Evolutionary conservation across 2,113 vertebrate species (phyloP).

Genomic region (Tinamus guttatus): DNA sequence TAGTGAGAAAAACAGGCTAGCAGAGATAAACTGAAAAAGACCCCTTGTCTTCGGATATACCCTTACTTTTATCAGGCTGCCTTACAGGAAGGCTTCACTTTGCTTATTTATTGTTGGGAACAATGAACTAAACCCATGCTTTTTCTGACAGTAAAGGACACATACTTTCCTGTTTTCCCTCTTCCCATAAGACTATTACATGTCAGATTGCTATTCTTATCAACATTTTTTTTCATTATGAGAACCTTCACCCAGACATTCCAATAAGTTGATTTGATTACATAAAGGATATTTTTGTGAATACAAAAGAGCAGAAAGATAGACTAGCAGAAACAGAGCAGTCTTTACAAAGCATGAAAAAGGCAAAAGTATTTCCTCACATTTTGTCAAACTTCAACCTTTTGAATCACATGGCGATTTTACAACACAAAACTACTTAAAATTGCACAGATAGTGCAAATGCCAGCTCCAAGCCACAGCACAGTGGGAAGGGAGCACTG

Average conservation of each 20-base stretch:
- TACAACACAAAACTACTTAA: background rate
- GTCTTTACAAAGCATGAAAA: background rate
- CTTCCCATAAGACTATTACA: background rate
- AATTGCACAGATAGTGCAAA: background rate
- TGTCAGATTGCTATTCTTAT: background rate
- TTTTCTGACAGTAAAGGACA: background rate
- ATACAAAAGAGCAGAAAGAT: background rate
- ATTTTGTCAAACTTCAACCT: background rate
- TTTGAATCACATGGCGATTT: accelerated
- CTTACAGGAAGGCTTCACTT: background rate
- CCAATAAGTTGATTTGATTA: background rate
- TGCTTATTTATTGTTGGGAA: background rate
- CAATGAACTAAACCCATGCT: background rate
- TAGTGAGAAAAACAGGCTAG: background rate
- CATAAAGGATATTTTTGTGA: background rate
- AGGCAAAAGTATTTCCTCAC: background rate
- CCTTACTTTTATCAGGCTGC: background rate
- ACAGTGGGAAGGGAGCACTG: background rate
- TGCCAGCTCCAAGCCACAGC: accelerated
- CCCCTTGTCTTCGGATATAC: too few species aligned
- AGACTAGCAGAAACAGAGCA: background rate
- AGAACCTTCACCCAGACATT: background rate
- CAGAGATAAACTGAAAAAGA: background rate
- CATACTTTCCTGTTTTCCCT: background rate
- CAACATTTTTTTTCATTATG: background rate